Conservation (phyloP, 2,113 vertebrate genomes). For the Aythya baeri region DNA sequence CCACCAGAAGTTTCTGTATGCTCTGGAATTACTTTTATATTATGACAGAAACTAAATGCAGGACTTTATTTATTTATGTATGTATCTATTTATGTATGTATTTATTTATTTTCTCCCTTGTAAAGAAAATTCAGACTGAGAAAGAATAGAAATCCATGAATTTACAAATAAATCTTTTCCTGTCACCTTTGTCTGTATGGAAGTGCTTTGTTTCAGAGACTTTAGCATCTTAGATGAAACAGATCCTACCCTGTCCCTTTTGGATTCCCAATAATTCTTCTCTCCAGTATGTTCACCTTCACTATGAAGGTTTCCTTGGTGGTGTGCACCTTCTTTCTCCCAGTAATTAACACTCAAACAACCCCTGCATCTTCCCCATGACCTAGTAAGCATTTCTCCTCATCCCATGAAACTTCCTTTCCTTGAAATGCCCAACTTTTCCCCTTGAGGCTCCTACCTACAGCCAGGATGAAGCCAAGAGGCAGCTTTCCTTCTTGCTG, state of each 20-base stretch:
- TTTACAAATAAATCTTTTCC: background rate
- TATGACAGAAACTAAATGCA: background rate
- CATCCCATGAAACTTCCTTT: background rate
- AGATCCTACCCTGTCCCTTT: background rate
- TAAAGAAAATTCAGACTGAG: background rate
- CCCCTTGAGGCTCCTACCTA: background rate
- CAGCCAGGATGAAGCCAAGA: background rate
- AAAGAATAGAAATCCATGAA: background rate
- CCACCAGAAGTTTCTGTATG: background rate
- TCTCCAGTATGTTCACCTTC: background rate
- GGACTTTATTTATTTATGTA: background rate
- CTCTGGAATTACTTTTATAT: background rate
- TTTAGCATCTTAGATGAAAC: background rate
- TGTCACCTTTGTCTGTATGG: background rate
- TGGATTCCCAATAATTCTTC: background rate
- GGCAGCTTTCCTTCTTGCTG: background rate
- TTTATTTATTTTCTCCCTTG: background rate
- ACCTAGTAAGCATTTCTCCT: background rate
- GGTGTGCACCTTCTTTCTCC: background rate
- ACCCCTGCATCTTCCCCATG: background rate
- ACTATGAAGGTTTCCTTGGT: background rate
- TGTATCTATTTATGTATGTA: too few relatives aligned
- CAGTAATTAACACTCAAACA: background rate
- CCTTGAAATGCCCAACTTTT: background rate
- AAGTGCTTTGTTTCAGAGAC: background rate